A percentile compares a stretch with the other conserved stretches of the same genome.
These are phyloP conservation scores for Bradypus variegatus DNA, from an alignment of 2,797 vertebrate species.

Conservation along the genomic window DNA sequence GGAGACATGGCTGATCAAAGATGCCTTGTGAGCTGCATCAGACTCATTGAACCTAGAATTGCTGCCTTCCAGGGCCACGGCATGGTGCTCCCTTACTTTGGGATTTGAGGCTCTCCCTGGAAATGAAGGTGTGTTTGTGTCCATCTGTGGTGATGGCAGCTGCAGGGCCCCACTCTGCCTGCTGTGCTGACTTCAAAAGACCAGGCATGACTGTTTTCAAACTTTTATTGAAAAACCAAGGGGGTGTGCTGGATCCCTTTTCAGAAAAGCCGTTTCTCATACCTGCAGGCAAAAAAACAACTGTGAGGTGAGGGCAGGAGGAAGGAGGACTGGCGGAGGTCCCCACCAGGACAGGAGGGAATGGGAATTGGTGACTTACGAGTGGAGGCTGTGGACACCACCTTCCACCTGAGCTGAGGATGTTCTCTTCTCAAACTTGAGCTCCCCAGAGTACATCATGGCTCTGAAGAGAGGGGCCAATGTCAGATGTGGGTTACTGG, in stretches of 20 bases:
- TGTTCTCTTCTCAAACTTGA: constrained; percentile 98
- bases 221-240: constrained; percentile 66
- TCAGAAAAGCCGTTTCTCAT: constrained; percentile 97
- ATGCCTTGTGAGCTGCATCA: not conserved
- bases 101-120: not conserved
- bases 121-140: not conserved
- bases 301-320: constrained; percentile 10
- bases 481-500: not conserved
- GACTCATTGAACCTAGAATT: not conserved
- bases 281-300: constrained; percentile 73
- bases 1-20: not conserved
- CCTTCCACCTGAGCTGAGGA: constrained; percentile 93
- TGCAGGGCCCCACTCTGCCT: not conserved
- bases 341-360: not conserved
- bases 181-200: constrained; percentile 16
- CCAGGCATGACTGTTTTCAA: constrained; percentile 20
- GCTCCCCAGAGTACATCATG: constrained; percentile 98
- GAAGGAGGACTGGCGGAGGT: not conserved
- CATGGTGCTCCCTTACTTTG: not conserved
- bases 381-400: constrained; percentile 94
- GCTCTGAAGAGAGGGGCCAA: constrained; percentile 68
- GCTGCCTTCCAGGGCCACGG: not conserved
- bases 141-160: not conserved
- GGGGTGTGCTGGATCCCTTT: constrained; percentile 4
- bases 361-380: constrained; percentile 75